These are phyloP conservation scores for Aplocera efformata DNA, from an alignment of 2,888 invertebrate genomes.

Conservation along the genomic window DNA sequence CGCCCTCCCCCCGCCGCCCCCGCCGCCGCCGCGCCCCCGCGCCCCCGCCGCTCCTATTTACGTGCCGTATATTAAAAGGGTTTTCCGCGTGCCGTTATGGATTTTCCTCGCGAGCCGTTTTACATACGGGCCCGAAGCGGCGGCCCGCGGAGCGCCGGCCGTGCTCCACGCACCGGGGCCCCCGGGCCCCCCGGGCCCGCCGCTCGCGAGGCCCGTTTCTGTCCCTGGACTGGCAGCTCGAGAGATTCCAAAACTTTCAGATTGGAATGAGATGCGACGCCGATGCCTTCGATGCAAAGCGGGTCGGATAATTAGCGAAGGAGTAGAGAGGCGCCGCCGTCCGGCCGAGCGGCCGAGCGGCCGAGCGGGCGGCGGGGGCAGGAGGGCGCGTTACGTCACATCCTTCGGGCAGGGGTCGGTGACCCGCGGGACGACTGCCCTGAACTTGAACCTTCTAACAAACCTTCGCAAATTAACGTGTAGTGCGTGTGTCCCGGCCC, in stretches of 20 bases:
- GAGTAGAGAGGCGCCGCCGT: too few species aligned
- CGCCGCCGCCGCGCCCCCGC: slow-evolving; percentile 35
- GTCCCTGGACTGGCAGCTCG: background rate
- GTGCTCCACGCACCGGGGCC: slow-evolving; percentile 12
- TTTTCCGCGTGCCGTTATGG: slow-evolving; percentile 79
- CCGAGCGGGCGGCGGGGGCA: too few species aligned
- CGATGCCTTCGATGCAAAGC: too few species aligned
- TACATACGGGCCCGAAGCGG: slow-evolving; percentile 52
- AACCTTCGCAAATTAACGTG: slow-evolving; percentile 37
- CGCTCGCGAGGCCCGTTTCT: background rate
- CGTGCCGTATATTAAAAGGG: slow-evolving; percentile 80
- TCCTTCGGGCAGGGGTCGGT: slow-evolving; percentile 38
- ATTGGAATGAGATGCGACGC: too few species aligned
- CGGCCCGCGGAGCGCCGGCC: slow-evolving; percentile 9
- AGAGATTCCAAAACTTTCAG: too few species aligned
- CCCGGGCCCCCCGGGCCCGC: slow-evolving; percentile 5
- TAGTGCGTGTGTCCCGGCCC: slow-evolving; percentile 7
- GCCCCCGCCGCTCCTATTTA: slow-evolving; percentile 64
- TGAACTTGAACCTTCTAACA: slow-evolving; percentile 49
- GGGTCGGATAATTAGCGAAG: too few species aligned
- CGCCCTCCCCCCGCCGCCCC: slow-evolving; percentile 40
- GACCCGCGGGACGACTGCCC: slow-evolving; percentile 38
- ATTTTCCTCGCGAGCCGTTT: slow-evolving; percentile 68
- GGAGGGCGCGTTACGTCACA: slow-evolving; percentile 32
- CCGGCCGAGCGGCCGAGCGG: too few species aligned